Evolutionary conservation across 2,113 vertebrate species (phyloP).

Genomic region (Hippocampus zosterae): DNA sequence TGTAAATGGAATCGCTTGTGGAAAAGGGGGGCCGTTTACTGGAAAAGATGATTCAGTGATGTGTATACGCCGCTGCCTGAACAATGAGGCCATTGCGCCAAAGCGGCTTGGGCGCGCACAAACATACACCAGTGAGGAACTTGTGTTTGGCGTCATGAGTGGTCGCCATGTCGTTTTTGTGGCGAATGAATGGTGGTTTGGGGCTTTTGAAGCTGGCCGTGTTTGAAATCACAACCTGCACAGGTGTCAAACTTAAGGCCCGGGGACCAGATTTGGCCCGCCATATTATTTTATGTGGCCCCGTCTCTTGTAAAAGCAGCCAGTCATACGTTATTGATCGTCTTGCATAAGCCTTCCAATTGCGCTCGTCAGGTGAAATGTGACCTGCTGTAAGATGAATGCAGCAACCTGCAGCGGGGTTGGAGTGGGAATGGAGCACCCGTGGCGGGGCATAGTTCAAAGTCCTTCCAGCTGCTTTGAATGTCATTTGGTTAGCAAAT

Average conservation of each 20-base stretch:
- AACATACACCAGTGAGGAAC: neutral
- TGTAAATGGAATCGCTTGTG: conserved; percentile 13
- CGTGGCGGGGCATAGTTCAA: conserved; percentile 12
- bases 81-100: conserved; percentile 51
- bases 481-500: conserved; percentile 63
- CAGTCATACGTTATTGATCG: conserved; percentile 15
- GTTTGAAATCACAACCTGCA: neutral
- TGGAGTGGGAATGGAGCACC: neutral
- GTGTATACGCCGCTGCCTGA: conserved; percentile 40
- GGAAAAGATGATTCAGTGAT: conserved; percentile 56
- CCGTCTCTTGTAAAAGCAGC: neutral
- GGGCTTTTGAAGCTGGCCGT: conserved; percentile 40
- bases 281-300: neutral
- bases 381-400: conserved; percentile 14
- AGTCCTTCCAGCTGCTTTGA: conserved; percentile 49
- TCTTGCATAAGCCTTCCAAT: conserved; percentile 13
- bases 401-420: neutral
- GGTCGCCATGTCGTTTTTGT: conserved; percentile 33
- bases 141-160: conserved; percentile 6
- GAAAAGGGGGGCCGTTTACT: conserved; percentile 16
- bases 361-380: neutral
- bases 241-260: too few species aligned
- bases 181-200: conserved; percentile 42
- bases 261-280: too few species aligned
- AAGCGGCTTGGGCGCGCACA: conserved; percentile 15